Evolutionary conservation across 2,113 vertebrate species (phyloP).

Genomic region (Madoqua kirkii): DNA sequence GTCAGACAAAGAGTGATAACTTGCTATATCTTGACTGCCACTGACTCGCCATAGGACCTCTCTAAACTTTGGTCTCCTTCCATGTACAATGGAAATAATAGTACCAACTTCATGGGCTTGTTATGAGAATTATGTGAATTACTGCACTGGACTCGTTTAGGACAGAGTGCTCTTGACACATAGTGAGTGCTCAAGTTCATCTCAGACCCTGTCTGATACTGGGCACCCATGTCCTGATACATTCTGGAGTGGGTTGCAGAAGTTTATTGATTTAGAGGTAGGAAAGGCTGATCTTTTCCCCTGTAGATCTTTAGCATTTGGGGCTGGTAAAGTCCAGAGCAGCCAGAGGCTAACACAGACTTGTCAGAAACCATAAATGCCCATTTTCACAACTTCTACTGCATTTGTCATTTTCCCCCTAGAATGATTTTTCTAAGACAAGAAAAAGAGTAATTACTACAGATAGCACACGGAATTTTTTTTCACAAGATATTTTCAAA

Average conservation of each 20-base stretch:
- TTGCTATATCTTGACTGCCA: background rate
- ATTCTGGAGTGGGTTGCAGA: background rate
- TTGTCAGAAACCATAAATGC: background rate
- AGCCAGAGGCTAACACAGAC: background rate
- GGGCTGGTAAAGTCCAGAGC: background rate
- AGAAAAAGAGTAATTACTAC: background rate
- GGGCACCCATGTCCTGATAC: background rate
- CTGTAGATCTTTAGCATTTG: background rate
- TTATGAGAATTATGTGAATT: background rate
- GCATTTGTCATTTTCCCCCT: background rate
- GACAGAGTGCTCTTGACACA: background rate
- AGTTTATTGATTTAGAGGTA: background rate
- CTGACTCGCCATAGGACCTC: background rate
- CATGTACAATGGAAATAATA: background rate
- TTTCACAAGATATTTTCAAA: slow-evolving; percentile 37
- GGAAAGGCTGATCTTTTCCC: background rate
- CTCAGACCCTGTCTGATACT: background rate
- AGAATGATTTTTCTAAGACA: background rate
- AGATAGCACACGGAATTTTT: background rate
- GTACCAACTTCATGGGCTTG: background rate
- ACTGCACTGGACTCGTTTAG: background rate
- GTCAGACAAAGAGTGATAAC: background rate
- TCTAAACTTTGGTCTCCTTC: background rate
- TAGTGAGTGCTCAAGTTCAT: background rate
- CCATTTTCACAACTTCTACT: background rate